These are phyloP conservation scores for Sycophaga agraensis DNA, from an alignment of 1,140 invertebrate species.

Conservation along the genomic window DNA sequence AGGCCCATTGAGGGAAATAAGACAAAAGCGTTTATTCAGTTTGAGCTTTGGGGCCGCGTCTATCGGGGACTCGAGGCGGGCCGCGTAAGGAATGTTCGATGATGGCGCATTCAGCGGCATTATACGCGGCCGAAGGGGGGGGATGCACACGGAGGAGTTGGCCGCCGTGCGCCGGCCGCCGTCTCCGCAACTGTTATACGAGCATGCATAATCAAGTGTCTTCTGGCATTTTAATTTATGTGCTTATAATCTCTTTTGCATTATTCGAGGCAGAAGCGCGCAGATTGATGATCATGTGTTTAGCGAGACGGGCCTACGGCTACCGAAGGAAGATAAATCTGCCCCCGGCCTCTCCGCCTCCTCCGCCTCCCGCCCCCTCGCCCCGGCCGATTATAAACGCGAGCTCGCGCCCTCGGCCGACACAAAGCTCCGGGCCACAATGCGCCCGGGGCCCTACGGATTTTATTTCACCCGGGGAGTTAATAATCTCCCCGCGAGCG, in stretches of 20 bases:
- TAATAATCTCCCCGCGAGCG: too few relatives aligned
- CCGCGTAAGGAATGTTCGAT: constrained; percentile 28
- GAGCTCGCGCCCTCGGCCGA: not conserved
- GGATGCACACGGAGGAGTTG: constrained; percentile 12
- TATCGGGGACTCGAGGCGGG: too few relatives aligned
- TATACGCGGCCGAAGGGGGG: constrained; percentile 16
- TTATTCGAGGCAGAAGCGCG: constrained; percentile 38
- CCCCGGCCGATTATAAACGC: constrained; percentile 25
- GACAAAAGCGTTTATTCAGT: constrained; percentile 12
- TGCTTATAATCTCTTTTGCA: constrained; percentile 42
- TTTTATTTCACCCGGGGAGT: too few relatives aligned
- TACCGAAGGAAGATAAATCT: constrained; percentile 56
- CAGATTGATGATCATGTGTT: constrained; percentile 51
- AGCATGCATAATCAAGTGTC: constrained; percentile 51
- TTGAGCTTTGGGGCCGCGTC: too few relatives aligned
- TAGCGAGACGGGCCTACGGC: constrained; percentile 48
- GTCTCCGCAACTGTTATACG: constrained; percentile 37
- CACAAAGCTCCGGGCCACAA: not conserved
- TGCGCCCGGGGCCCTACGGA: not conserved
- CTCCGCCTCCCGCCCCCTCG: constrained; percentile 27
- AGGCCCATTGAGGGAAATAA: constrained; percentile 9
- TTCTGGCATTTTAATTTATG: constrained; percentile 51
- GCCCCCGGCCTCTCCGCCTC: not conserved
- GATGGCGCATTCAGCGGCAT: constrained; percentile 30
- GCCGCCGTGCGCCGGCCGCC: constrained; percentile 35